Base-by-base conservation (phyloP, 1,140 invertebrate species). In the Hylaeus volcanicus region DNA sequence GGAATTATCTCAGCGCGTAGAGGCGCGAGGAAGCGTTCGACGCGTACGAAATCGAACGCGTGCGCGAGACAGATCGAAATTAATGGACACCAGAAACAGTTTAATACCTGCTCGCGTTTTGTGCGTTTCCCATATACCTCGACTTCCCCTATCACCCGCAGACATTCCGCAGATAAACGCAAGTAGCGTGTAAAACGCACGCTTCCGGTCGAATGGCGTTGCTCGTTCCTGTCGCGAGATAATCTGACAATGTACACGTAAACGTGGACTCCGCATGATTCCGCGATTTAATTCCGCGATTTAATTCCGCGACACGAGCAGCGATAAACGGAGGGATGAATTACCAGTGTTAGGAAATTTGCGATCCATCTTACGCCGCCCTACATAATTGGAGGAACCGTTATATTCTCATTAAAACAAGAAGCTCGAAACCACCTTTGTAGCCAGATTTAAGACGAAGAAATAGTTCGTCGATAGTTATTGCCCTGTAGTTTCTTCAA, bases 51-150 rank as follows among this genome's bases (percentile, higher is more conserved):
- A 73, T 79, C 61, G 70, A 73, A 72, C 60, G 70, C 82, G 72
- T 83, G 84, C 79, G 75, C 66, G 70, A 70, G 82, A 89, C 86
- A 83, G 84, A 73, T 11, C 56, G 80, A 82, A 86, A 89, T 89
- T 88, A 88, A 89, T 88, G 80, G 77, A 75, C 43, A 74, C 26
- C 55, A 69, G 77, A 80, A 83, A 84, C 86, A 81, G 85, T 77
- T 65, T 73, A 73, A 74, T 84, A 75, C 73, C 75, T 83, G 77
- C 78, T 81, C 82, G 76, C 79, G 78, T 76, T 88, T 79, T 77
- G 73, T 74, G 86, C 72, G 60, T 76, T 75, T 56, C 53, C 53
- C 73, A 15, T 9, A 5, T 43, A 55, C 39, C 39, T 45, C 72
- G 72, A 61, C 41, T 71, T 63, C 45, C 26, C 58, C 45, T 15